Evolutionary conservation across 2,888 invertebrate species (phyloP).

Genomic region (Coenonympha arcania): DNA sequence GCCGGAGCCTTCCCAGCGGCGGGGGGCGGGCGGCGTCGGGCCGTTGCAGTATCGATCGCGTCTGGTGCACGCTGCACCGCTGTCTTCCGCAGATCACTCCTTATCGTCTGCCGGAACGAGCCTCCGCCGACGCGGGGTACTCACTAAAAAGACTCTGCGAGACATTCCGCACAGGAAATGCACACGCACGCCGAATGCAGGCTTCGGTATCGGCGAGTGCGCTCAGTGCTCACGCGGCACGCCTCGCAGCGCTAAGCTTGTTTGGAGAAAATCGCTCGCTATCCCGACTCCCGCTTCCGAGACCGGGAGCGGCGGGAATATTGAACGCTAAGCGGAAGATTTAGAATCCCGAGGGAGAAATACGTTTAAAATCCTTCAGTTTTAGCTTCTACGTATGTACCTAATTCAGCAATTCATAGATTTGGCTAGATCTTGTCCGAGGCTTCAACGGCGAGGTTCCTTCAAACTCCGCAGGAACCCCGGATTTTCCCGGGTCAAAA

Average conservation of each 20-base stretch:
- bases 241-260: slow-evolving; percentile 47
- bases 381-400: neutral
- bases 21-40: slow-evolving; percentile 29
- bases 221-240: too few relatives aligned
- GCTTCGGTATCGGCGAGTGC: slow-evolving; percentile 39
- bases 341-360: slow-evolving; percentile 4
- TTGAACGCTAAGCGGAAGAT: slow-evolving; percentile 8
- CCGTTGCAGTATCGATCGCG: slow-evolving; percentile 70
- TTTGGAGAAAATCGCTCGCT: slow-evolving; percentile 51
- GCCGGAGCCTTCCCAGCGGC: too few relatives aligned
- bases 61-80: slow-evolving; percentile 68
- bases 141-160: slow-evolving; percentile 59
- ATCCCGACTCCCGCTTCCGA: slow-evolving; percentile 32
- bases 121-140: slow-evolving; percentile 42
- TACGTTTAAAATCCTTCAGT: neutral
- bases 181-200: slow-evolving; percentile 47
- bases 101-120: slow-evolving; percentile 65
- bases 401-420: too few relatives aligned
- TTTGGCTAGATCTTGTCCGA: too few relatives aligned
- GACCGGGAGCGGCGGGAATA: slow-evolving; percentile 12
- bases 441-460: too few relatives aligned
- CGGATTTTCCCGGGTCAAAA: too few relatives aligned
- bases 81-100: slow-evolving; percentile 73
- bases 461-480: too few relatives aligned
- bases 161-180: slow-evolving; percentile 39